Evolutionary conservation across 2,797 vertebrate genomes (phyloP).

Genomic region (Lacerta agilis): DNA sequence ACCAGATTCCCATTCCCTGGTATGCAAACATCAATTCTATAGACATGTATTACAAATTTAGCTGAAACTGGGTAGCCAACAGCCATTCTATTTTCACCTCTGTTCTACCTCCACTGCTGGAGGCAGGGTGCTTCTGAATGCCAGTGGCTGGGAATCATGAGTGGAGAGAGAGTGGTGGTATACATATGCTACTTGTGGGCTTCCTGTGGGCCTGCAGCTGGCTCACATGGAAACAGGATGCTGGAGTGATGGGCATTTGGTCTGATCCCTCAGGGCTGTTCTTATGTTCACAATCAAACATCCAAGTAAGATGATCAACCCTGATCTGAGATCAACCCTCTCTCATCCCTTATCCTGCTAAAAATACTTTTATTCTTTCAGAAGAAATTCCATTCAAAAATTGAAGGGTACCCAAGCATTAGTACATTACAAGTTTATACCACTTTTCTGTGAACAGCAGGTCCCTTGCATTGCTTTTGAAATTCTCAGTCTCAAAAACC

Average conservation of each 20-base stretch:
- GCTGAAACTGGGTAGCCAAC: neutral
- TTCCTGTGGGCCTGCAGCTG: no score
- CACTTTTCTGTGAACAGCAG: neutral
- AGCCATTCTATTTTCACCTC: neutral
- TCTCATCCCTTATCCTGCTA: neutral
- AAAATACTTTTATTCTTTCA: neutral
- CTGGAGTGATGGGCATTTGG: no score
- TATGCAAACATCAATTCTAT: no score
- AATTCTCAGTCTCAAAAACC: neutral
- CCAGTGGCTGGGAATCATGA: no score
- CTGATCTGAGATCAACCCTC: neutral
- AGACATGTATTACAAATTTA: neutral
- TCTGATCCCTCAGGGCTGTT: no score
- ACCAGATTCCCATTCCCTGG: no score
- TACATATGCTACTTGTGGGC: no score
- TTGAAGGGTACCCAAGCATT: neutral
- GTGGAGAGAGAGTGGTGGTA: no score
- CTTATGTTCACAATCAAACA: neutral
- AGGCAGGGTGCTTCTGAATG: no score
- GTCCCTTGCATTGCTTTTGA: neutral
- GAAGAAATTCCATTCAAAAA: neutral
- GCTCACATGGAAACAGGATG: no score
- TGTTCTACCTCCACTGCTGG: no score
- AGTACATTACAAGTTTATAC: neutral
- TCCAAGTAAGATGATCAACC: no score